Base-by-base conservation (phyloP, 2,797 vertebrate species). In the Diplodus sargus region DNA sequence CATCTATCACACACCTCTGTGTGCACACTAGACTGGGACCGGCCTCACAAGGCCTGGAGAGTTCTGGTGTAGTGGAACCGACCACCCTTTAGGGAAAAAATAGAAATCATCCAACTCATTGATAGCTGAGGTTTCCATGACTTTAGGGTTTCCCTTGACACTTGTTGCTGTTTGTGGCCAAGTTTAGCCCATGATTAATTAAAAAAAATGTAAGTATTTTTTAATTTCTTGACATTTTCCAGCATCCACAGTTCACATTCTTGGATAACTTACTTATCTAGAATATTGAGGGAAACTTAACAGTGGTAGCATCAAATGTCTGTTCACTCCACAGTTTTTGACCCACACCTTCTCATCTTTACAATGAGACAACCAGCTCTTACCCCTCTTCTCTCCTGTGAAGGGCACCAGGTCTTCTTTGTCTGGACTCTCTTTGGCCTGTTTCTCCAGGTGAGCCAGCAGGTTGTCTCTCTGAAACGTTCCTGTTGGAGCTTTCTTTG, bases 311-410 rank as follows among this genome's bases (percentile, higher is more conserved):
- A 39, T 39, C 34, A 39, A 2, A 11, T 47, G 48, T 62, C 22
- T 51, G n/a, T 39, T 39, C 39, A 39, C 10, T 39, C 25, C 8
- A 5, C 17, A 45, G 43, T 15, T 45, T 13, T 15, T 45, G 43
- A 45, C 43, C 11, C 3, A 45, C 43, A 43, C 20, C 58, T 67
- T 58, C 30, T 65, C 8, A 67, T 62, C 43, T 45, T 23, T 28
- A 34, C 2, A 5, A 2, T 18, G n/a, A 49, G 2, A 30, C n/a
- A 22, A 16, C 1, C 4, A 12, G n/a, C 17, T 23, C 43, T 39
- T 30, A 99, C 98, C 98, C 97, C 97, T 97, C 94, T 99, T 99
- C 88, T 99, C 97, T 2, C 98, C 97, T 0, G 98, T 99, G 93
- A 94, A 99, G 73, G 98, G 98, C 75, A 99, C 97, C 90, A 97